These are phyloP conservation scores for Isichthys henryi DNA, from an alignment of 2,113 vertebrate genomes.

Conservation along the genomic window DNA sequence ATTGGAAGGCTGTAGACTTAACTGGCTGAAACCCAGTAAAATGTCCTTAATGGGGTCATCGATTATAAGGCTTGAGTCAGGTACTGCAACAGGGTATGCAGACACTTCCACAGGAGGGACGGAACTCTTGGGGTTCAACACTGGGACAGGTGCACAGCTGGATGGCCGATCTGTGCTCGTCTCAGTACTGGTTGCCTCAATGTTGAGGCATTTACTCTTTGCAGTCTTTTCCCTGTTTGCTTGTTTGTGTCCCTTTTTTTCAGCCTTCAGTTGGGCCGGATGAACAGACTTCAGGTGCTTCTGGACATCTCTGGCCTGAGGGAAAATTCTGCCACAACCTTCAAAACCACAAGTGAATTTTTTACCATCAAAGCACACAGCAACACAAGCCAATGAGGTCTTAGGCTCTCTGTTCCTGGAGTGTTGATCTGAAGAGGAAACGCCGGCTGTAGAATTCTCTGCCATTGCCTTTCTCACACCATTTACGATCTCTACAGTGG, in stretches of 20 bases:
- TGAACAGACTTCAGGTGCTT: slow-evolving; percentile 78
- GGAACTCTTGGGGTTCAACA: slow-evolving; percentile 33
- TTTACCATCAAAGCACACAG: slow-evolving; percentile 81
- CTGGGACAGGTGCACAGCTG: slow-evolving; percentile 12
- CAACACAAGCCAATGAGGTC: slow-evolving; percentile 52
- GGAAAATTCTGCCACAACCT: slow-evolving; percentile 78
- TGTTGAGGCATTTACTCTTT: slow-evolving; percentile 39
- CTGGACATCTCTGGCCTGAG: slow-evolving; percentile 74
- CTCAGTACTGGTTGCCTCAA: slow-evolving; percentile 28
- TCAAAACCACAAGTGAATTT: slow-evolving; percentile 82
- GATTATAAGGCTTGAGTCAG: slow-evolving; percentile 36
- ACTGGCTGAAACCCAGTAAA: slow-evolving; percentile 74
- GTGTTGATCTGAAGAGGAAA: slow-evolving; percentile 31
- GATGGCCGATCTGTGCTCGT: slow-evolving; percentile 25
- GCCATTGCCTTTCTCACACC: slow-evolving; percentile 18
- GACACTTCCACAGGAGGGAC: neutral
- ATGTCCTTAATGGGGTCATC: slow-evolving; percentile 75
- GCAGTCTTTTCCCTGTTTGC: slow-evolving; percentile 44
- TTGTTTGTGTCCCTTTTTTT: slow-evolving; percentile 57
- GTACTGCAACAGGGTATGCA: slow-evolving; percentile 21
- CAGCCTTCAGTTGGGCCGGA: slow-evolving; percentile 71
- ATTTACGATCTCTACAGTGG: slow-evolving; percentile 19
- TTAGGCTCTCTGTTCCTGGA: slow-evolving; percentile 38
- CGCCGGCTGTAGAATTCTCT: slow-evolving; percentile 24
- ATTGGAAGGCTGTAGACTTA: slow-evolving; percentile 72